Evolutionary conservation across 2,113 vertebrate genomes (phyloP).

Genomic region (Butorides virescens): DNA sequence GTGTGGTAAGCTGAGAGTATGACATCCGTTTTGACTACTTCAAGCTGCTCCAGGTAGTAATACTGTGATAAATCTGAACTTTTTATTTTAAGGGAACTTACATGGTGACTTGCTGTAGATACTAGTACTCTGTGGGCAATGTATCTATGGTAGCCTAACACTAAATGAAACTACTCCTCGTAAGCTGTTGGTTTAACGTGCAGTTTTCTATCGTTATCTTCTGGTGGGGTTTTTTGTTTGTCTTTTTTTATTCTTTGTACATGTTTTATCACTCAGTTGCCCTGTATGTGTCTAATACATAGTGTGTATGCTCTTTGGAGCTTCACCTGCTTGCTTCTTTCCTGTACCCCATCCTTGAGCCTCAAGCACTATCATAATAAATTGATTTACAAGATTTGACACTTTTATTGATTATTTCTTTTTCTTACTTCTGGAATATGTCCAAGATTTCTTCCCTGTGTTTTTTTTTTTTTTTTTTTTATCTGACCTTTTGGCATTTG

Average conservation of each 20-base stretch:
- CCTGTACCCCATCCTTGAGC: neutral
- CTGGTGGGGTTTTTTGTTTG: neutral
- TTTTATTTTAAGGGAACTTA: neutral
- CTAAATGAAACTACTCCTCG: neutral
- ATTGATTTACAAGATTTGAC: neutral
- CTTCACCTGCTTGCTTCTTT: neutral
- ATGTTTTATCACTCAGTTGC: neutral
- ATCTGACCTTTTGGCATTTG: neutral
- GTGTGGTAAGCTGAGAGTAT: neutral
- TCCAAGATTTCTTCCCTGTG: neutral
- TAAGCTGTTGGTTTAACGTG: neutral
- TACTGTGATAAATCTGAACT: neutral
- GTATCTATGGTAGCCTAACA: neutral
- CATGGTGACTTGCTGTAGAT: neutral
- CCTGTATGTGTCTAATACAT: neutral
- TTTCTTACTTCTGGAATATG: neutral
- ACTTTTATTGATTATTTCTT: neutral
- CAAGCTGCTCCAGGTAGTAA: neutral
- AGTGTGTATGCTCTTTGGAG: neutral
- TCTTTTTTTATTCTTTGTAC: neutral
- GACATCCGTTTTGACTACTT: rapidly evolving
- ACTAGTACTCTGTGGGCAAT: neutral
- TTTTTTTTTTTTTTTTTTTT: neutral
- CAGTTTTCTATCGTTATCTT: neutral
- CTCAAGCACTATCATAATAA: neutral